Conservation (phyloP, 2,888 invertebrate genomes). For the Penaeus monodon region DNA sequence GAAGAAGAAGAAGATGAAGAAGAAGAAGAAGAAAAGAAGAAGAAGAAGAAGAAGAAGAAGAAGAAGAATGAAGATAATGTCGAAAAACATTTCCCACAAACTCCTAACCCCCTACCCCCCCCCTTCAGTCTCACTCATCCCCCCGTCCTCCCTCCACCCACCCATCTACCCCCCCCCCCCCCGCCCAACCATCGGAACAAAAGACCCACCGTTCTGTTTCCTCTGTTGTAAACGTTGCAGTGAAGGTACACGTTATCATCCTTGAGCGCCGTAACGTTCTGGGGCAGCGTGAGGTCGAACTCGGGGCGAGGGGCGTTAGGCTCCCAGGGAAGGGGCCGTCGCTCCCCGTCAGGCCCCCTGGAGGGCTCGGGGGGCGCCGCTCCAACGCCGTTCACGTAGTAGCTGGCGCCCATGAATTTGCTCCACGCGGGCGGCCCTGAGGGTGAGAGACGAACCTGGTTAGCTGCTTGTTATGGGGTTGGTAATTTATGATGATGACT, state of each 20-base stretch:
- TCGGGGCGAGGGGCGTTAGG: constrained; percentile 47
- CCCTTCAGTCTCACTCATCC: background rate
- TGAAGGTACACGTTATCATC: constrained; percentile 63
- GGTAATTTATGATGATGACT: too few relatives aligned
- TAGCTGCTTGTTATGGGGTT: too few relatives aligned
- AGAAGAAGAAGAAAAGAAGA: background rate
- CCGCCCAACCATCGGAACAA: background rate
- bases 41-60: too few relatives aligned
- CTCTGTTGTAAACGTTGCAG: constrained; percentile 59
- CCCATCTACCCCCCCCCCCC: too few relatives aligned
- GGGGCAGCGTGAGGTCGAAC: constrained; percentile 49
- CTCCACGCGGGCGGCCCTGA: constrained; percentile 36
- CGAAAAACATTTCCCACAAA: too few relatives aligned
- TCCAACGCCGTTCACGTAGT: constrained; percentile 21
- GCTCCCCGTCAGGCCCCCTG: constrained; percentile 7
- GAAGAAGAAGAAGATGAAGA: background rate
- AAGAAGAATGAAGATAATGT: too few relatives aligned
- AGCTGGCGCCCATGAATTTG: constrained; percentile 12
- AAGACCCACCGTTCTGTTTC: constrained; percentile 55
- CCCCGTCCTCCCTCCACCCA: too few relatives aligned
- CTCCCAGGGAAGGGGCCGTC: constrained; percentile 47
- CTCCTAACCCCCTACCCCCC: too few relatives aligned
- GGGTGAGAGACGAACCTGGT: background rate
- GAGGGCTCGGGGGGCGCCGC: background rate
- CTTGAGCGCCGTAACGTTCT: constrained; percentile 60